These are phyloP conservation scores for Camptogramma bilineatum DNA, from an alignment of 2,888 invertebrate genomes.

Conservation along the genomic window DNA sequence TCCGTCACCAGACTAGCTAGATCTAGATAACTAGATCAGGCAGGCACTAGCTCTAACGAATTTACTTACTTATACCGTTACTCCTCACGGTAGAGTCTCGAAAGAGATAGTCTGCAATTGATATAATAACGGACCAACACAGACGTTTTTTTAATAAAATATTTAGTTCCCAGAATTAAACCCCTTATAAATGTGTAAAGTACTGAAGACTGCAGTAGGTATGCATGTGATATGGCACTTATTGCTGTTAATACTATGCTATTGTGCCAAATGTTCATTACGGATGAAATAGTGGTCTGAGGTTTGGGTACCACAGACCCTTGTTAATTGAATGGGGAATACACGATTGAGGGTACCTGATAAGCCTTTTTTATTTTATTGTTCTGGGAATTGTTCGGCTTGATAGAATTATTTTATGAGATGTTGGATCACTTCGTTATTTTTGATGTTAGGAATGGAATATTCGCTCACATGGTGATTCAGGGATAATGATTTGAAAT, in stretches of 20 bases:
- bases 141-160: too few species aligned
- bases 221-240: not conserved
- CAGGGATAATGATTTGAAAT: too few species aligned
- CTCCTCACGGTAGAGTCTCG: too few species aligned
- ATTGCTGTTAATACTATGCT: constrained; percentile 6
- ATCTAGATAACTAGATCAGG: too few species aligned
- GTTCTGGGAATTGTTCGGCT: not conserved
- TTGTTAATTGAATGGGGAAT: constrained; percentile 22
- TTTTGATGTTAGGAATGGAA: not conserved
- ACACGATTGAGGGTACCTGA: constrained; percentile 10
- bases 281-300: constrained; percentile 8
- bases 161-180: too few species aligned
- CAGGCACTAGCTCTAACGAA: too few species aligned
- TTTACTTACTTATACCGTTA: too few species aligned
- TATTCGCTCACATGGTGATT: too few species aligned
- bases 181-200: too few species aligned
- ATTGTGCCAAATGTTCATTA: constrained; percentile 7
- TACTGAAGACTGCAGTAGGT: not conserved
- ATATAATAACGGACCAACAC: too few species aligned
- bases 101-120: too few species aligned
- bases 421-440: not conserved
- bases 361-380: constrained; percentile 14
- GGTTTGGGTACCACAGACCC: not conserved
- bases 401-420: not conserved
- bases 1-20: too few species aligned